Evolutionary conservation across 2,113 vertebrate species (phyloP).

Genomic region (Cyprinodon variegatus): DNA sequence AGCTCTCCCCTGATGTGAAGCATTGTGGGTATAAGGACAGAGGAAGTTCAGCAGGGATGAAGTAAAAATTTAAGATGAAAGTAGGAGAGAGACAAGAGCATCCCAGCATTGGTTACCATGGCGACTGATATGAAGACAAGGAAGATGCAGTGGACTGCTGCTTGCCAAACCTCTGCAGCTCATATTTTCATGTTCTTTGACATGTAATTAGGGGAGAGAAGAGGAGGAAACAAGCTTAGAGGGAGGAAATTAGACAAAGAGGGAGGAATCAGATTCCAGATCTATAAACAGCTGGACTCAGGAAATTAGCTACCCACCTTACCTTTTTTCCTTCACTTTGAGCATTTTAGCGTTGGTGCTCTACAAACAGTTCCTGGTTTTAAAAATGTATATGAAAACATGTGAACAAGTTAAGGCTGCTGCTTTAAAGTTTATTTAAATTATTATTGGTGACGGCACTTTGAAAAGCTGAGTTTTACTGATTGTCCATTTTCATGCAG

Average conservation of each 20-base stretch:
- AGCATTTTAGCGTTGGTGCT: too few species aligned
- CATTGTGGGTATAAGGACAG: conserved; percentile 8
- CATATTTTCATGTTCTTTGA: conserved; percentile 48
- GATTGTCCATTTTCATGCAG: not conserved
- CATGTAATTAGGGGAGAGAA: conserved; percentile 38
- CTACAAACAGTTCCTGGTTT: not conserved
- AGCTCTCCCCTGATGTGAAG: conserved; percentile 1
- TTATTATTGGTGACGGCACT: too few species aligned
- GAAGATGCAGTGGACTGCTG: conserved; percentile 48
- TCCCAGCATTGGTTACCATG: conserved; percentile 62
- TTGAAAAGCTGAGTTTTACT: not conserved
- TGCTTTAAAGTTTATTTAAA: too few species aligned
- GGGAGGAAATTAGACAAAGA: not conserved
- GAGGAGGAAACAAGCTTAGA: conserved; percentile 1
- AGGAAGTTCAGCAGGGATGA: conserved; percentile 15
- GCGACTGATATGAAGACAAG: conserved; percentile 56
- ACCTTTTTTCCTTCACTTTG: not conserved
- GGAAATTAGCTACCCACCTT: conserved; percentile 4
- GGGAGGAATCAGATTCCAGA: conserved; percentile 21
- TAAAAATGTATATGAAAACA: not conserved
- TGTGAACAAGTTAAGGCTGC: too few species aligned
- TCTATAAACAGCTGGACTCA: conserved; percentile 39
- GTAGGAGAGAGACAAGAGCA: conserved; percentile 43
- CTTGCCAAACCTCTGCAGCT: conserved; percentile 47
- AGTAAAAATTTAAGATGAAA: conserved; percentile 27